Evolutionary conservation across 2,888 invertebrate species (phyloP).

Genomic region (Rhamphomyia laevipes): DNA sequence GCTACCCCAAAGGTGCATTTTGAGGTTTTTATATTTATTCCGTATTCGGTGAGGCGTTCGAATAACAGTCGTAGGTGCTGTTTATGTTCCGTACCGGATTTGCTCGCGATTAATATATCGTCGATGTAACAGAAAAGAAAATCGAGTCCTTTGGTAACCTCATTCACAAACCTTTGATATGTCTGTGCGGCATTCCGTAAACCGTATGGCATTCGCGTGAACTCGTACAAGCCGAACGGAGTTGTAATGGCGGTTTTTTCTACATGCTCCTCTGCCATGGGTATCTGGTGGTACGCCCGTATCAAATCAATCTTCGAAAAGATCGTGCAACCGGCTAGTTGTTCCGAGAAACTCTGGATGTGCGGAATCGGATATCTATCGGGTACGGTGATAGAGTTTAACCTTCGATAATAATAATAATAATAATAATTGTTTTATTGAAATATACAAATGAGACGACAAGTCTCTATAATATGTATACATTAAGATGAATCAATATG

Average conservation of each 20-base stretch:
- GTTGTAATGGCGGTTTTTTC: neutral
- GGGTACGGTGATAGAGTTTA: neutral
- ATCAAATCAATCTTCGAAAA: neutral
- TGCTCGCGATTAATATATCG: neutral
- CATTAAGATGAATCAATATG: too few relatives aligned
- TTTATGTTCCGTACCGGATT: too few relatives aligned
- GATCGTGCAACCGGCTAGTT: neutral
- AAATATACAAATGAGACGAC: too few relatives aligned
- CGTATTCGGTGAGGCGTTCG: neutral
- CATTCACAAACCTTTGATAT: neutral
- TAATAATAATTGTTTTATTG: too few relatives aligned
- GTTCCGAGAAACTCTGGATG: too few relatives aligned
- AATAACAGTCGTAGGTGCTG: neutral
- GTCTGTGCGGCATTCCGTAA: neutral
- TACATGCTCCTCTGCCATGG: neutral
- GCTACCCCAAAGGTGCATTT: neutral
- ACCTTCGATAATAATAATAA: too few relatives aligned
- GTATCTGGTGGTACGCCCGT: neutral
- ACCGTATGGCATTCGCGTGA: neutral
- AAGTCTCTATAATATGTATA: too few relatives aligned
- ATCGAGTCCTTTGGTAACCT: neutral
- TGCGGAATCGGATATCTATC: neutral
- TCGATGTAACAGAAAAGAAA: neutral
- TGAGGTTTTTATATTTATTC: neutral
- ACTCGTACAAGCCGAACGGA: neutral